Percentiles rank a stretch among this genome's conserved stretches.
phyloP scores from a whole-genome alignment of 2,113 vertebrate species.

The pig (Sus scrofa) region T2T-Sscrofa CM000812.6:49259001-49259500 shows the following conservation, averaged over 20 bases:
- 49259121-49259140: neutral
- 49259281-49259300: neutral
- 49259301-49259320: neutral
- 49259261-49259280: neutral
- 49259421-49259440: neutral
- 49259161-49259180: neutral
- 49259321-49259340: rapidly evolving
- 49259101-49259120: neutral
- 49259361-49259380: neutral
- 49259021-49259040: neutral
- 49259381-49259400: neutral
- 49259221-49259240: rapidly evolving
- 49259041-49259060: neutral
- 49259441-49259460: neutral
- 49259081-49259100: neutral
- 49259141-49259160: neutral
- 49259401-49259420: neutral
- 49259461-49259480: neutral
- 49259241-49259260: rapidly evolving
- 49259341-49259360: neutral
- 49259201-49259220: neutral
- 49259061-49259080: neutral
- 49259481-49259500: neutral
- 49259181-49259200: neutral
- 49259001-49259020: neutral